Base-by-base conservation (phyloP, 1,140 invertebrate species). In the Sminthurinus signatus region DNA sequence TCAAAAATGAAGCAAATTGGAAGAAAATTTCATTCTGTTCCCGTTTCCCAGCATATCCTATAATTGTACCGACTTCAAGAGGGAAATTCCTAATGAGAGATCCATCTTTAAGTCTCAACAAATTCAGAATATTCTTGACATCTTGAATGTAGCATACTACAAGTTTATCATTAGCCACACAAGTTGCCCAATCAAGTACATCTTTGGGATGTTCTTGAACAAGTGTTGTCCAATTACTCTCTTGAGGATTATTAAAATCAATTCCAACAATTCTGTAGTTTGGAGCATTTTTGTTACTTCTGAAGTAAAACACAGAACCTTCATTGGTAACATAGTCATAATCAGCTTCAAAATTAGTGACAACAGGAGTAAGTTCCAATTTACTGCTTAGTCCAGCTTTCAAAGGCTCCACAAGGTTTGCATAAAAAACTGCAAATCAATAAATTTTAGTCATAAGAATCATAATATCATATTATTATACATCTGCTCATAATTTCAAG, bases 261-360 rank as follows among this genome's bases (percentile, higher is more conserved):
- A 98, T 92, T 64, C 83, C 83, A 71, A 98, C 86, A 17, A 98
- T 79, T 65, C 87, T 84, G 76, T 92, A 96, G 75, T 93, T 94
- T 21, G 91, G 87, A 17, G 96, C 90, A 78, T 93, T 84, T 79
- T 92, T 90, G 77, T 98, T 98, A 28, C 96, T 98, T 27, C 87
- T 85, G 75, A 99, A 92, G 73, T 91, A 85, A 68, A 87, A 88
- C 65, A 88, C 81, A 0, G 46, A 23, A 5, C 62, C 67, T 27
- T 69, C 60, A 51, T 69, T 69, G 1, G 63, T 65, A 3, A 69
- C 59, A 54, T 69, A 69, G 63, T 95, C 87, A 80, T 94, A 98
- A 79, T 96, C 92, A 21, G 91, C 89, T 78, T 97, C 91, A 76
- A 95, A 89, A 76, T 91, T 88, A 71, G 88, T 85, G 28, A 98